Evolutionary conservation across 1,140 invertebrate species (phyloP), one percentile per base, ranked within the genome.

Genomic region (Anastrepha obliqua): DNA sequence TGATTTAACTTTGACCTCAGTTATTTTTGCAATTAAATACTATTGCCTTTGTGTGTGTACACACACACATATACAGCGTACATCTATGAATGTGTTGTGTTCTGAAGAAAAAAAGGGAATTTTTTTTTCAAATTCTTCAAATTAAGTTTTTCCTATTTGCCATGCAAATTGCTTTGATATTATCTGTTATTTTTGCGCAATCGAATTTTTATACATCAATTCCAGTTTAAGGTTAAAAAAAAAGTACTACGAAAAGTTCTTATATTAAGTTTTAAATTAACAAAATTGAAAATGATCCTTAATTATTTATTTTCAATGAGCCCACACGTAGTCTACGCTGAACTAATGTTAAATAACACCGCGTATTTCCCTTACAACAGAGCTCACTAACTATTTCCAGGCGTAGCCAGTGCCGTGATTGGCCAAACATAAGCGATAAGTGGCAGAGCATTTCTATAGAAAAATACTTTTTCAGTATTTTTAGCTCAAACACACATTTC

Each of bases 1-100:
- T 81, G 74, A 81, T 81, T 81, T 81, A 81, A 81, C 74, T 81
- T 81, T 81, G 74, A 81, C 74, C 74, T 81, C 74, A 81, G 74
- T 9, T 81, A 81, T 81, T 51, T 81, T 81, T 55, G 74, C 20
- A 81, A 81, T 81, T 81, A 81, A 81, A 81, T 81, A 17, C 74
- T 17, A 29, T 81, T 55, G 74, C 74, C 74, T 81, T 81, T 58
- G 74, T 81, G 9, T 74, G 42, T n/a, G 44, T 17, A 11, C 42
- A 6, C 67, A 67, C 39, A 67, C 29, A 44, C 42, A 74, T 17
- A 44, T 42, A 74, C 15, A 29, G 2, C 67, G 11, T 74, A 74
- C 44, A 47, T 74, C 20, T 47, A 42, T 55, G 44, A 11, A n/a
- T 55, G 17, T 81, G 29, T 81, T 81, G 29, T 81, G 74, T 81